These are phyloP conservation scores for Zosterops japonicus DNA, from an alignment of 2,113 vertebrate genomes.

Conservation along the genomic window DNA sequence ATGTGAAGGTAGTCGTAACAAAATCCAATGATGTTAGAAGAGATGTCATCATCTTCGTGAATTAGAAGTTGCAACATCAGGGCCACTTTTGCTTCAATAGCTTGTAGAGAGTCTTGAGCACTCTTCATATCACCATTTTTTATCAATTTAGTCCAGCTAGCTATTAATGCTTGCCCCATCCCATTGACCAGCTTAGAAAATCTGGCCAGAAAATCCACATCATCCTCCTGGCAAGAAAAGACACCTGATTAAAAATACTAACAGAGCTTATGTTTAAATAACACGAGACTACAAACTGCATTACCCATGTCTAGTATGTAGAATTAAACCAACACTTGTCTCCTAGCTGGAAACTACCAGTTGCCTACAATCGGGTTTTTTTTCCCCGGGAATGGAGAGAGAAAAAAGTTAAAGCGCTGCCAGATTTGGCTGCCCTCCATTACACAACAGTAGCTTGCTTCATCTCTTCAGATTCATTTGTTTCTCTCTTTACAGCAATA, in stretches of 20 bases:
- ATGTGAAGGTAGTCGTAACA: constrained; percentile 98
- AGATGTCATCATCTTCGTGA: constrained; percentile 97
- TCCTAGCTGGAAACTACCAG: not conserved
- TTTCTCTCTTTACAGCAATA: not conserved
- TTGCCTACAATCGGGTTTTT: not conserved
- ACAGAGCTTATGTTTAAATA: not conserved
- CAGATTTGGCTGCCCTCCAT: not conserved
- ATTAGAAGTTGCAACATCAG: constrained; percentile 91
- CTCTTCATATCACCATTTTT: constrained; percentile 86
- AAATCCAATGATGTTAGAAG: constrained; percentile 93
- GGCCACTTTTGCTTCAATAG: constrained; percentile 90
- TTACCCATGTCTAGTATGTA: not conserved
- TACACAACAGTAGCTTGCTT: not conserved
- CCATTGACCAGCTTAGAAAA: constrained; percentile 96
- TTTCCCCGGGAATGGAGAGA: not conserved
- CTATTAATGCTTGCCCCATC: constrained; percentile 97
- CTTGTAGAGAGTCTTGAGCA: constrained; percentile 85
- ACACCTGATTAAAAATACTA: not conserved
- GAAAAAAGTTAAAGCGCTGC: not conserved
- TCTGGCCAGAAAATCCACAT: constrained; percentile 97
- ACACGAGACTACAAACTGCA: not conserved
- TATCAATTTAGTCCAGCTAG: constrained; percentile 93
- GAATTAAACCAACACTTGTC: not conserved
- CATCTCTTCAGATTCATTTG: not conserved
- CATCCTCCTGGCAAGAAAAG: constrained; percentile 85